Conservation (phyloP, 92 coral and sea anemone genomes). For the Diadumene lineata region DNA sequence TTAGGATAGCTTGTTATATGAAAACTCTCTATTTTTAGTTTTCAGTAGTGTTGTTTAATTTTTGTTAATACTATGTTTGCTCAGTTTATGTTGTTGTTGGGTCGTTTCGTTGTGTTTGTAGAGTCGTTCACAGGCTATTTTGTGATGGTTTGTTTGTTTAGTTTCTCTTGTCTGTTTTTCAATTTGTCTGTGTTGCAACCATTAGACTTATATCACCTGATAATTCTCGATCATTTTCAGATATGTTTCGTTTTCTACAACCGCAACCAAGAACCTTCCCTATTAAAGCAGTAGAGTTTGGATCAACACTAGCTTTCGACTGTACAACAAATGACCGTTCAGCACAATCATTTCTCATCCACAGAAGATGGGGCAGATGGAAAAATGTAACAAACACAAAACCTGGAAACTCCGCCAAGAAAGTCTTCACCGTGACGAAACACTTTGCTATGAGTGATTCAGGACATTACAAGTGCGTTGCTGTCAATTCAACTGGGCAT, state of each 20-base stretch:
- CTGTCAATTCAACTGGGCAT: background rate
- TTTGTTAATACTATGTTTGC: too few species aligned
- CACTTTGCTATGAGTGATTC: background rate
- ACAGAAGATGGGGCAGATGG: background rate
- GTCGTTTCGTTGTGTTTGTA: background rate
- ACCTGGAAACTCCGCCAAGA: background rate
- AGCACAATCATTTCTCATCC: background rate
- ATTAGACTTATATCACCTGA: too few species aligned
- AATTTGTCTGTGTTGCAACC: too few species aligned
- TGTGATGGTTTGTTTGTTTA: too few species aligned
- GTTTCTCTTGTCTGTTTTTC: too few species aligned
- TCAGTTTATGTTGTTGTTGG: too few species aligned
- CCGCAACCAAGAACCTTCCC: background rate
- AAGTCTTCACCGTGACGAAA: background rate
- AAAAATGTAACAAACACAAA: background rate
- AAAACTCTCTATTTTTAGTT: too few species aligned
- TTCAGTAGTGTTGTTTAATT: too few species aligned
- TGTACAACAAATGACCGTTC: slow-evolving; percentile 19
- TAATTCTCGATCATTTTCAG: background rate
- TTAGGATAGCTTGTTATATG: too few species aligned
- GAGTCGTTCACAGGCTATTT: too few species aligned
- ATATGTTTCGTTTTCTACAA: background rate
- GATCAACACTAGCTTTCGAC: background rate
- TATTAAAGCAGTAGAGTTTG: background rate
- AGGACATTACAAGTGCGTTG: slow-evolving; percentile 18